Evolutionary conservation across 2,113 vertebrate genomes (phyloP).

Genomic region (Percopsis transmontana): DNA sequence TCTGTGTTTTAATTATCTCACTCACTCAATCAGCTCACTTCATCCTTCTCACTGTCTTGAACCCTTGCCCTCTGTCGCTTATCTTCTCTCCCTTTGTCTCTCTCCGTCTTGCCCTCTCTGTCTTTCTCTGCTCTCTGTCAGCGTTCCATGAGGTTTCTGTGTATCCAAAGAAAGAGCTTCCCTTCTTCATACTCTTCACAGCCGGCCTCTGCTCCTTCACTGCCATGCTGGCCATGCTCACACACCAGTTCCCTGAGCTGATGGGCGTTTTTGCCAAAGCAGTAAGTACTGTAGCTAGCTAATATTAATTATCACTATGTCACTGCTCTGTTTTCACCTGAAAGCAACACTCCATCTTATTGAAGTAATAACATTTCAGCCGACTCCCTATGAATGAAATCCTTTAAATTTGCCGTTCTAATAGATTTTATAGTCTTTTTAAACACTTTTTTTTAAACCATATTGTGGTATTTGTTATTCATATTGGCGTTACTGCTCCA

Average conservation of each 20-base stretch:
- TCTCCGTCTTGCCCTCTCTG: not conserved
- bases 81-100: not conserved
- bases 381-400: too few relatives aligned
- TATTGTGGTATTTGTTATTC: constrained; percentile 1
- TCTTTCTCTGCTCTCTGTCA: constrained; percentile 48
- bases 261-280: constrained; percentile 97
- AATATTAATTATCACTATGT: not conserved
- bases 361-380: too few relatives aligned
- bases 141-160: constrained; percentile 98
- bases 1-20: not conserved
- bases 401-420: too few relatives aligned
- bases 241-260: constrained; percentile 98
- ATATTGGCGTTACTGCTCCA: constrained; percentile 7
- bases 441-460: too few relatives aligned
- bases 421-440: too few relatives aligned
- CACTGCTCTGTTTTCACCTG: too few relatives aligned
- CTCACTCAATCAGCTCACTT: not conserved
- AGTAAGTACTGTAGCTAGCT: constrained; percentile 54
- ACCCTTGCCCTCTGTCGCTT: not conserved
- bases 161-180: constrained; percentile 98
- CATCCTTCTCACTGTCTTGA: not conserved
- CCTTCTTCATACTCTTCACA: constrained; percentile 99
- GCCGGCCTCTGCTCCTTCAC: constrained; percentile 97
- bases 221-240: constrained; percentile 97
- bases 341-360: not conserved